A percentile compares a stretch with the other conserved stretches of the same genome.
These are phyloP conservation scores for Dryocosmus kuriphilus DNA, from an alignment of 2,888 invertebrate genomes.

Conservation along the genomic window DNA sequence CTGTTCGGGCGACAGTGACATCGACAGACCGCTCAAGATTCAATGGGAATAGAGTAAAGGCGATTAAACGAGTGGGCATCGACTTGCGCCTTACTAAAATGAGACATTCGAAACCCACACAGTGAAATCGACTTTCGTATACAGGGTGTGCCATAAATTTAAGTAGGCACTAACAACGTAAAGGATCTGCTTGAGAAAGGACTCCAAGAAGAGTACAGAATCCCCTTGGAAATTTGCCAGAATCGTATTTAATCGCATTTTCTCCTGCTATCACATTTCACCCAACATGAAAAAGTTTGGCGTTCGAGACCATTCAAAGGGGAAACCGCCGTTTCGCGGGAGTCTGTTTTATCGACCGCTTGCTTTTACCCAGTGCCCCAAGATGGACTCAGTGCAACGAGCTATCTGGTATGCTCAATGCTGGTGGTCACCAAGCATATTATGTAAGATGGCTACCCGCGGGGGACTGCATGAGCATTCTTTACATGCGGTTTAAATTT, in stretches of 20 bases:
- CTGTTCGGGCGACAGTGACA: background rate
- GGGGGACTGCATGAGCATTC: no score
- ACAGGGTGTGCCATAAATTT: conserved; percentile 40
- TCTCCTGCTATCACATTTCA: conserved; percentile 53
- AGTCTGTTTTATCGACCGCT: conserved; percentile 60
- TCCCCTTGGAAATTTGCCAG: conserved; percentile 58
- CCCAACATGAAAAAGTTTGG: conserved; percentile 41
- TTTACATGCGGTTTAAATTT: no score
- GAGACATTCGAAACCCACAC: conserved; percentile 57
- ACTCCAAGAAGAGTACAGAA: conserved; percentile 33
- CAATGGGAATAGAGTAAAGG: conserved; percentile 42
- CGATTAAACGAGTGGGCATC: conserved; percentile 57
- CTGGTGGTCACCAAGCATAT: no score
- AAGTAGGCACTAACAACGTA: conserved; percentile 1
- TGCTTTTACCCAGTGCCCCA: conserved; percentile 50
- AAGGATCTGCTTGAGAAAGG: conserved; percentile 8
- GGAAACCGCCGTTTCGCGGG: conserved; percentile 42
- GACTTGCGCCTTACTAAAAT: conserved; percentile 59
- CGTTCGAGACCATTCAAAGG: conserved; percentile 38
- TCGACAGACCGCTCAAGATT: conserved; percentile 10
- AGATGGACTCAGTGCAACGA: conserved; percentile 64
- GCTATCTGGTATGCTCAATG: no score
- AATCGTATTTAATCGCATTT: conserved; percentile 53
- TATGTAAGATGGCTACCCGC: no score
- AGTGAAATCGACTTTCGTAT: conserved; percentile 17